Conservation (phyloP, 2,113 vertebrate genomes). For the Prinia subflava region DNA sequence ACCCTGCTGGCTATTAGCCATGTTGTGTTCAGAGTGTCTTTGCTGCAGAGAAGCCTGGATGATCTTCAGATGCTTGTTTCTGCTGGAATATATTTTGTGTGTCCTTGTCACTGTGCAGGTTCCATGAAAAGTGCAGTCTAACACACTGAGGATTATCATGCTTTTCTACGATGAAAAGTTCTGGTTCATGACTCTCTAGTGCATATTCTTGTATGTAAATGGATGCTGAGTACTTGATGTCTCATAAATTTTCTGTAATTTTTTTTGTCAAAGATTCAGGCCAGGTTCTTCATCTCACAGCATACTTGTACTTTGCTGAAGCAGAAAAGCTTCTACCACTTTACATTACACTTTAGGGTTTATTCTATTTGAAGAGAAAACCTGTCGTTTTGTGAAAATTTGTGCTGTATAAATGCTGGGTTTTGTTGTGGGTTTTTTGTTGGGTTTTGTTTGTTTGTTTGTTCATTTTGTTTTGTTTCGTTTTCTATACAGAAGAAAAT, state of each 20-base stretch:
- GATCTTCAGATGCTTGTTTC: background rate
- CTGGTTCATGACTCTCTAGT: background rate
- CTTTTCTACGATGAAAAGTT: fast-evolving
- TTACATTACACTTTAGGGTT: background rate
- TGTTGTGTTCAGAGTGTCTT: background rate
- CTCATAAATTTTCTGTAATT: background rate
- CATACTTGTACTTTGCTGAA: background rate
- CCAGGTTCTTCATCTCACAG: background rate
- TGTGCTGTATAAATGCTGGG: background rate
- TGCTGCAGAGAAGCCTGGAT: background rate
- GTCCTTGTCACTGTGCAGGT: background rate
- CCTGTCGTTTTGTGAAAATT: background rate
- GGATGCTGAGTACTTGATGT: background rate
- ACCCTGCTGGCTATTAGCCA: background rate
- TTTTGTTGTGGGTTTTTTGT: too few species aligned
- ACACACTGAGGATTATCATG: background rate
- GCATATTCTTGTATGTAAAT: background rate
- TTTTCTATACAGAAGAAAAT: background rate
- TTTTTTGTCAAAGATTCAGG: background rate
- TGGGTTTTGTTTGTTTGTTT: background rate
- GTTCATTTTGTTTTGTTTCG: too few species aligned
- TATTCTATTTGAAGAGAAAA: background rate
- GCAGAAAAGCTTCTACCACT: background rate
- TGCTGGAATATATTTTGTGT: fast-evolving
- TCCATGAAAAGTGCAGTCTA: background rate